These are phyloP conservation scores for Pentamera pediparva DNA, from an alignment of 53 echinoderm and acorn worm genomes.

Conservation along the genomic window DNA sequence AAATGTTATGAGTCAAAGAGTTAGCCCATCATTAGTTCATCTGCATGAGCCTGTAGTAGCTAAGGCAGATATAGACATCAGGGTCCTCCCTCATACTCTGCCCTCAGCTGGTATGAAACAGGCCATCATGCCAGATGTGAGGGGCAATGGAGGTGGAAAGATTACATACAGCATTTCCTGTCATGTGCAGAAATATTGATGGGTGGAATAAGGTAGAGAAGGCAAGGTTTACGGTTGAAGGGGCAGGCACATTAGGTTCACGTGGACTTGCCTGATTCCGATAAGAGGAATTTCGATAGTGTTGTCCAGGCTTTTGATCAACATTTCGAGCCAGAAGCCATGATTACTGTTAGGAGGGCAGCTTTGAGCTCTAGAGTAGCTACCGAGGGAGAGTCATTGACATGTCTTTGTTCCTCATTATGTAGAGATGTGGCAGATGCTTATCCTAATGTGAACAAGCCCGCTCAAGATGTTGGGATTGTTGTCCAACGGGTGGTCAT, in stretches of 20 bases:
- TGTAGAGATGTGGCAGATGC: constrained; percentile 10
- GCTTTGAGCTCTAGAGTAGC: not conserved
- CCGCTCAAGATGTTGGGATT: constrained; percentile 4
- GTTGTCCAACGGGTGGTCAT: not conserved
- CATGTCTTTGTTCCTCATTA: too few species aligned
- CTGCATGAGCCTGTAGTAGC: too few species aligned
- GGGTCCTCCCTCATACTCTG: too few species aligned
- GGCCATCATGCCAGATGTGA: constrained; percentile 22
- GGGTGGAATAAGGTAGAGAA: constrained; percentile 1
- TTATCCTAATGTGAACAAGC: not conserved
- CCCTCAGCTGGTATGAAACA: not conserved
- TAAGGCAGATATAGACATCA: too few species aligned
- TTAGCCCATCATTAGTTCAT: too few species aligned
- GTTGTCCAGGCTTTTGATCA: not conserved
- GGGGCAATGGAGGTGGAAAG: not conserved
- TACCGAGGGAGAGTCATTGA: too few species aligned
- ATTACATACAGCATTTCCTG: constrained; percentile 7
- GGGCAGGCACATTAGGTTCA: constrained; percentile 3
- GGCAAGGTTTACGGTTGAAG: not conserved
- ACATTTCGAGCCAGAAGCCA: constrained; percentile 19
- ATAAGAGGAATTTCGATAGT: not conserved
- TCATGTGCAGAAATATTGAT: constrained; percentile 17
- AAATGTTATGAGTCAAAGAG: too few species aligned
- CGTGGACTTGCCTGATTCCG: not conserved
- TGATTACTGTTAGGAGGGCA: not conserved